Base-by-base conservation (phyloP, 2,888 invertebrate species). In the Patella pellucida region DNA sequence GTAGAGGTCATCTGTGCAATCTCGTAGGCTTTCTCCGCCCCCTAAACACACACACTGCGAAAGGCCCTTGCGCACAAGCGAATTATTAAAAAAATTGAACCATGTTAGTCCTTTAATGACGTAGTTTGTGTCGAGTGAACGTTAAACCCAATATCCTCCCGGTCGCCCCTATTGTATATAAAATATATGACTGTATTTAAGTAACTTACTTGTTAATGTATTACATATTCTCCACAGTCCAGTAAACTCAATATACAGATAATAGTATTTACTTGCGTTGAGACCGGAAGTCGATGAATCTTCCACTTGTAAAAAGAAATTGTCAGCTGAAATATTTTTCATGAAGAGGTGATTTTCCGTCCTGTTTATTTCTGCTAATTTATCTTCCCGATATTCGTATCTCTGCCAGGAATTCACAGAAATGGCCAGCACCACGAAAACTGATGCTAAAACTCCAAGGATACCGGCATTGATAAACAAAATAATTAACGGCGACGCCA, bases 401-500 rank as follows among this genome's bases (percentile, higher is more conserved):
- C 52, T 52, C 74, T 77, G 76, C 72, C 78, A 80, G 67, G 54
- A 75, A 50, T 76, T 79, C 52, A 82, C 79, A 5, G 78, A 80
- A 12, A 84, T 81, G 19, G 83, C 78, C 31, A 85, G 77, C 11
- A 84, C 78, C 56, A 83, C 80, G 27, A 85, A 77, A 9, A 85
- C 72, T 31, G 83, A 82, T 23, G 83, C 83, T 3, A 85, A 50
- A 1, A 80, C 72, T 9, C 83, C 84, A 9, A 80, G 72, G 4
- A 78, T 54, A 41, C 82, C 75, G 27, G 84, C 83, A 67, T 81
- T 77, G 16, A 80, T 76, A 31, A 84, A 82, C 23, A 84, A 76
- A 31, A 85, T 76, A n/a, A 84, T 74, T 7, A 85, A 75, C 2
- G 85, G 84, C 31, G 85, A 84, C 41, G 83, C 79, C 83, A 77